Base-by-base conservation (phyloP, 1,140 invertebrate species). In the Pogonomyrmex barbatus region DNA sequence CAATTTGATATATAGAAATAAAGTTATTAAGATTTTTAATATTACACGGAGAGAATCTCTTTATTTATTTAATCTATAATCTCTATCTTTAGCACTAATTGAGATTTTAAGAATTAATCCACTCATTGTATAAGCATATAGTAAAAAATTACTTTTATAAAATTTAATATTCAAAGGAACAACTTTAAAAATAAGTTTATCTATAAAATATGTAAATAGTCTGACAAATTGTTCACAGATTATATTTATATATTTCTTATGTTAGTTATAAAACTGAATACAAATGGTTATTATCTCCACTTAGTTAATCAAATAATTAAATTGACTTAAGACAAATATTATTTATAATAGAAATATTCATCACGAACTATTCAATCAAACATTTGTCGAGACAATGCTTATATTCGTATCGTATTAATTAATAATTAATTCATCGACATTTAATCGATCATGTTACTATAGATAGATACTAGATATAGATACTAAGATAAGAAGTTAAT, bases 371-470 rank as follows among this genome's bases (percentile, higher is more conserved):
- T 60, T n/a, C 5, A 50, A n/a, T 78, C 36, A 47, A 47, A 14
- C 30, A 36, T 5, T 65, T 36, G 9, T 24, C 47, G 6, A 60
- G 17, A 62, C 39, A 30, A n/a, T n/a, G 50, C 14, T 17, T 50
- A 24, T 14, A 45, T 56, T 3, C n/a, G 12, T 42, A 54, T 60
- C 62, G n/a, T n/a, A 77, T 84, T 50, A 60, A 84, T 83, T 83
- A 62, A 52, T 33, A 3, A 6, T 10, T 45, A 2, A 62, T 63
- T 62, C 42, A 77, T 77, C 17, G 9, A 52, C 33, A 5, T 52
- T 77, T n/a, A 4, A 77, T 77, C n/a, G 9, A 78, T 78, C 30
- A 17, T 36, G 12, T 6, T 30, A 50, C 39, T 62, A 36, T 33
- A 12, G 8, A 71, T n/a, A 36, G 24, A 12, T 6, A 30, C 42